Evolutionary conservation across 2,113 vertebrate species (phyloP).

Genomic region (Mungos mungo): DNA sequence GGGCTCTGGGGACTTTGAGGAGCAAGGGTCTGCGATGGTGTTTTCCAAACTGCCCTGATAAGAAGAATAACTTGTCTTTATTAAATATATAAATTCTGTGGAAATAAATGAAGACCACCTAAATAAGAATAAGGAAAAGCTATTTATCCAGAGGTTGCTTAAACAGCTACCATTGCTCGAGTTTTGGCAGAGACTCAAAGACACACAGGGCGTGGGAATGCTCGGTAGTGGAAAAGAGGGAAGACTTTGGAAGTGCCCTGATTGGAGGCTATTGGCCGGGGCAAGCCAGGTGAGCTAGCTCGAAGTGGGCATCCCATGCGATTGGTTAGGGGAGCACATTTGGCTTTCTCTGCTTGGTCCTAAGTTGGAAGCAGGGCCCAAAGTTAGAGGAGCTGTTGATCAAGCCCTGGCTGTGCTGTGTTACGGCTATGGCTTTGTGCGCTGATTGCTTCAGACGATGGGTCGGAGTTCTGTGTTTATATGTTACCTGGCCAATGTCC

Average conservation of each 20-base stretch:
- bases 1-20: not conserved
- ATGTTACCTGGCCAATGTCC: not conserved
- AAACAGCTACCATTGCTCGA: not conserved
- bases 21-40: not conserved
- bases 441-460: not conserved
- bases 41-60: not conserved
- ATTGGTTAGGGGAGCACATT: not conserved
- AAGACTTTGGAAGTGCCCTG: not conserved
- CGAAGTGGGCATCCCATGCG: too few species aligned
- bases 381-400: not conserved
- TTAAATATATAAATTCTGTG: not conserved
- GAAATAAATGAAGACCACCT: not conserved
- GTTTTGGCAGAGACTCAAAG: not conserved
- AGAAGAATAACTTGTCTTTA: not conserved
- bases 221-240: rapidly evolving
- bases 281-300: not conserved
- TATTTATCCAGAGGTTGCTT: not conserved
- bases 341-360: not conserved
- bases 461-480: not conserved
- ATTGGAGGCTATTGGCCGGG: not conserved
- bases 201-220: too few species aligned
- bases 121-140: not conserved
- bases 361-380: not conserved
- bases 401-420: not conserved
- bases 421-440: not conserved